phyloP scores from a whole-genome alignment of 2,797 vertebrate genomes.

The Aeoliscus strigatus region DNA sequence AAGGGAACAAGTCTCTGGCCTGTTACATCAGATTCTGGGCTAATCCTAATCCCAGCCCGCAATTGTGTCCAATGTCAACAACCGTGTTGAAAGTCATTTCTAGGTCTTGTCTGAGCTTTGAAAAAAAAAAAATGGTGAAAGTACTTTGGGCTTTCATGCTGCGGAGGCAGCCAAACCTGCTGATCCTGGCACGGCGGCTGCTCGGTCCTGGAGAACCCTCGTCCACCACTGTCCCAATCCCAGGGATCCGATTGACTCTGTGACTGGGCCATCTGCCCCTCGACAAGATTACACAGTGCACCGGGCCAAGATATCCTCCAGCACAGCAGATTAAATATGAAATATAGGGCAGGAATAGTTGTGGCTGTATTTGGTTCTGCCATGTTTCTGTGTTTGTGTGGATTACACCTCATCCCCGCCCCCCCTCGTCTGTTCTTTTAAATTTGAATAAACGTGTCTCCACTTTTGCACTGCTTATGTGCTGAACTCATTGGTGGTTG shows the following conservation, averaged over 20 bases:
- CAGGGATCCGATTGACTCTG: slow-evolving; percentile 59
- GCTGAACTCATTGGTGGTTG: slow-evolving; percentile 12
- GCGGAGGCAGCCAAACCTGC: slow-evolving; percentile 43
- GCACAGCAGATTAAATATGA: slow-evolving; percentile 71
- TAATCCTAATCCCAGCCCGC: slow-evolving; percentile 52
- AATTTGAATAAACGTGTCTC: slow-evolving; percentile 22
- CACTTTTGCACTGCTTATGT: slow-evolving; percentile 20
- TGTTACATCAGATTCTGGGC: slow-evolving; percentile 4
- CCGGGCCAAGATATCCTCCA: slow-evolving; percentile 67
- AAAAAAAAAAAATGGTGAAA: slow-evolving; percentile 21
- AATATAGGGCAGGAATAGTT: slow-evolving; percentile 70
- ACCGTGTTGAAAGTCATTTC: slow-evolving; percentile 28
- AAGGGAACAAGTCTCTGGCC: slow-evolving; percentile 19
- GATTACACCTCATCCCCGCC: no score
- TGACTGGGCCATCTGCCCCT: slow-evolving; percentile 65
- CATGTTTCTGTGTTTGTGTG: no score
- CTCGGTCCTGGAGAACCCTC: slow-evolving; percentile 39
- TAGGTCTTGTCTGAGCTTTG: slow-evolving; percentile 33
- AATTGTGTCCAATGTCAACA: slow-evolving; percentile 31
- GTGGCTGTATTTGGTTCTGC: slow-evolving; percentile 27
- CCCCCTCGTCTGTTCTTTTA: slow-evolving; percentile 2
- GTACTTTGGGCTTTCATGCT: slow-evolving; percentile 19
- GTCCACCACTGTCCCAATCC: slow-evolving; percentile 50
- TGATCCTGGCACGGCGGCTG: slow-evolving; percentile 34
- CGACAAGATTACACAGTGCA: slow-evolving; percentile 63